Conservation (phyloP, 1,140 invertebrate species). For the Sminthurides bifidus region DNA sequence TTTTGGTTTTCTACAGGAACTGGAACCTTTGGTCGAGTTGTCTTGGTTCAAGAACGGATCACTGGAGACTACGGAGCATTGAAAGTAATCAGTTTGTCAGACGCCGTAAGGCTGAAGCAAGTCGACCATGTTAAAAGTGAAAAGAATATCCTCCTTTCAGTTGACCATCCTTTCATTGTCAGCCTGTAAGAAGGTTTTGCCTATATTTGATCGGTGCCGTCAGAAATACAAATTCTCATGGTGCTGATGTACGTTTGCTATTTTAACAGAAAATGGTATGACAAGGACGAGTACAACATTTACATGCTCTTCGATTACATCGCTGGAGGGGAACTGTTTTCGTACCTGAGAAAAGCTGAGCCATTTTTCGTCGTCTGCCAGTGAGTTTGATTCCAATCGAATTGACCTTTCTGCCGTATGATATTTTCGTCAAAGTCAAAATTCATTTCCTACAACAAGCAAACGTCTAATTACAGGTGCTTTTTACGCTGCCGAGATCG, state of each 20-base stretch:
- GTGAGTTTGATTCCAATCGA: slow-evolving; percentile 37
- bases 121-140: slow-evolving; percentile 92
- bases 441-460: not conserved
- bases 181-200: slow-evolving; percentile 64
- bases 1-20: slow-evolving; percentile 65
- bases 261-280: slow-evolving; percentile 66
- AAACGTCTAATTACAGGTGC: slow-evolving; percentile 43
- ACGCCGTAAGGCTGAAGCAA: slow-evolving; percentile 83
- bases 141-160: slow-evolving; percentile 63
- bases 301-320: slow-evolving; percentile 94
- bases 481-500: slow-evolving; percentile 90
- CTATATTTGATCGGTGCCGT: not conserved
- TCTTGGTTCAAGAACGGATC: slow-evolving; percentile 65
- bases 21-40: slow-evolving; percentile 84
- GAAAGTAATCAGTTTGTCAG: slow-evolving; percentile 78
- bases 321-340: slow-evolving; percentile 88
- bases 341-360: slow-evolving; percentile 83
- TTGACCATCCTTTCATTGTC: slow-evolving; percentile 87
- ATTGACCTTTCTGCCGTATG: not conserved
- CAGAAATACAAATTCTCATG: not conserved
- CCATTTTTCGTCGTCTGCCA: slow-evolving; percentile 69
- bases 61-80: slow-evolving; percentile 62
- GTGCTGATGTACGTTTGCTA: not conserved
- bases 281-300: slow-evolving; percentile 74
- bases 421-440: not conserved